Evolutionary conservation across 2,888 invertebrate genomes (phyloP).

Genomic region (Chrysolina haemoptera): DNA sequence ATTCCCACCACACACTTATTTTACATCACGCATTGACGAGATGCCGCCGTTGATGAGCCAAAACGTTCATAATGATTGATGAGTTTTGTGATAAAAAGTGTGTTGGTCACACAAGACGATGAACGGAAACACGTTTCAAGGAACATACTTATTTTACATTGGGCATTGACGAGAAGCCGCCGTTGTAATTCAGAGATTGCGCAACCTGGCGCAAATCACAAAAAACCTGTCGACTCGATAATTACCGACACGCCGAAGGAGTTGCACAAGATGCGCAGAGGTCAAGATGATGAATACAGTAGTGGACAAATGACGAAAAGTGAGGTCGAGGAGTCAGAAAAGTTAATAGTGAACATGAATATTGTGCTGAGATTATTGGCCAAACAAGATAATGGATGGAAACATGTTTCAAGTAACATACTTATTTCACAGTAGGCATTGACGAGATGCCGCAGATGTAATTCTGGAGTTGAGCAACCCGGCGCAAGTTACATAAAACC

Average conservation of each 20-base stretch:
- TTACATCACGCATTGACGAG: too few relatives aligned
- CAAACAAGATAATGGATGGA: background rate
- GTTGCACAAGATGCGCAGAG: background rate
- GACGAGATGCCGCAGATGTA: too few relatives aligned
- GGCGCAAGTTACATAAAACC: too few relatives aligned
- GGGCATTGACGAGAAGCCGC: conserved; percentile 8
- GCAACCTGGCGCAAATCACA: conserved; percentile 4
- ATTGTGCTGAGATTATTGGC: background rate
- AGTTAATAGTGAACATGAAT: background rate
- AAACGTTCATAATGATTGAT: background rate
- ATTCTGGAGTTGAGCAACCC: too few relatives aligned
- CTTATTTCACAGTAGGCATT: too few relatives aligned
- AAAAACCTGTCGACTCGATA: background rate
- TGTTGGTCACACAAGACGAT: background rate
- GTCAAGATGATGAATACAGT: background rate
- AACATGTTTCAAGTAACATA: too few relatives aligned
- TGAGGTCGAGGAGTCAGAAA: background rate
- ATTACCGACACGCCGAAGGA: background rate
- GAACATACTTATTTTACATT: too few relatives aligned
- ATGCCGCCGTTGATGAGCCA: background rate
- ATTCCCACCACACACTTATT: too few relatives aligned
- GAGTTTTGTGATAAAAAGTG: background rate
- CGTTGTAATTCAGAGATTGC: conserved; percentile 2
- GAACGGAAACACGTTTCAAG: background rate
- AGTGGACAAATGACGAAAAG: background rate